A percentile compares a stretch with the other conserved stretches of the same genome.
Evolutionary conservation across 2,888 invertebrate species (phyloP).

Genomic region (Oxycera nigricornis): DNA sequence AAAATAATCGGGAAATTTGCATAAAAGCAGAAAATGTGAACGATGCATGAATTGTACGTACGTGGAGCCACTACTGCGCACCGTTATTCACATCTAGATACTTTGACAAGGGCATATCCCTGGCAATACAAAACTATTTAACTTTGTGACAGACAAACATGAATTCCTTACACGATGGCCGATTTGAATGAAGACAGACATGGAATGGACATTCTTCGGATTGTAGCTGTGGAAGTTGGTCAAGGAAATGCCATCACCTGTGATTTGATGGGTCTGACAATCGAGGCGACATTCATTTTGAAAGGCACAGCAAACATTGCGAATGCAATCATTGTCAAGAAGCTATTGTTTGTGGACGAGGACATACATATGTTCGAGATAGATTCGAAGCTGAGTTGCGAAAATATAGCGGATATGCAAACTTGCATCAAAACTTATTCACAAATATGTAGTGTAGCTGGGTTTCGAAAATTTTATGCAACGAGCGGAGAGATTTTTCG

Average conservation of each 20-base stretch:
- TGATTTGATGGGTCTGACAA: constrained; percentile 16
- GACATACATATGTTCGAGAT: too few species aligned
- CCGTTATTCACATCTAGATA: constrained; percentile 8
- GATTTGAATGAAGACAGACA: constrained; percentile 33
- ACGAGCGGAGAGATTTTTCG: too few species aligned
- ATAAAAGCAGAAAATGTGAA: constrained; percentile 32
- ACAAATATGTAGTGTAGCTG: too few species aligned
- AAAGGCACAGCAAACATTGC: too few species aligned
- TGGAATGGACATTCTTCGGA: constrained; percentile 22
- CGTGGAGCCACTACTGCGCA: not conserved
- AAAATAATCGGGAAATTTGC: constrained; percentile 36
- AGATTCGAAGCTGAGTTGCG: too few species aligned
- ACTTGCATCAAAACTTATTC: too few species aligned
- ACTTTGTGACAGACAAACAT: not conserved
- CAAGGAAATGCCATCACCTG: constrained; percentile 25
- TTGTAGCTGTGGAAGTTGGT: constrained; percentile 27
- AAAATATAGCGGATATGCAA: too few species aligned
- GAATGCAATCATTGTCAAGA: too few species aligned
- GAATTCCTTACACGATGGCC: not conserved
- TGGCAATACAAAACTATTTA: not conserved
- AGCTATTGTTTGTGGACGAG: too few species aligned
- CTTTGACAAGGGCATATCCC: constrained; percentile 27
- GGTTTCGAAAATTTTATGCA: too few species aligned
- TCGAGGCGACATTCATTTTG: not conserved
- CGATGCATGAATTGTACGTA: not conserved